Conservation (phyloP, 2,888 invertebrate species). For the Villa cingulata region DNA sequence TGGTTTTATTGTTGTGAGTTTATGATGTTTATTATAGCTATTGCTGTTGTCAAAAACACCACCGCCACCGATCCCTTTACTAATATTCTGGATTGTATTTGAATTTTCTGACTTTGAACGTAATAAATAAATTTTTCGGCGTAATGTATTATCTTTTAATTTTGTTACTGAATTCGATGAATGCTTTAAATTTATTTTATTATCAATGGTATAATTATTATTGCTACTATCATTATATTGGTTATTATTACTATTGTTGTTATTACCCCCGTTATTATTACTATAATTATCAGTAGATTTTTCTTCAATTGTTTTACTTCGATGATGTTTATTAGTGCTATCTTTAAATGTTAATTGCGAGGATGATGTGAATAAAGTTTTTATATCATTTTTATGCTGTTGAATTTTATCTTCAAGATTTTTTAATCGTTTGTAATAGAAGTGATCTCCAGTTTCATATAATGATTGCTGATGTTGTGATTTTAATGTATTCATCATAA, state of each 20-base stretch:
- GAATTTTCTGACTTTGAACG: conserved; percentile 4
- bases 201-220: background rate
- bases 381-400: conserved; percentile 25
- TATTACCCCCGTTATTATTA: background rate
- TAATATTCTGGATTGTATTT: background rate
- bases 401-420: conserved; percentile 25
- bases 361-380: conserved; percentile 16
- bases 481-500: too few relatives aligned
- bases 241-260: background rate
- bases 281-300: too few relatives aligned
- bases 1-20: background rate
- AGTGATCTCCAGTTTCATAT: conserved; percentile 15
- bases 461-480: background rate
- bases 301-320: too few relatives aligned
- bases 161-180: background rate
- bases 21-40: too few relatives aligned
- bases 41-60: too few relatives aligned
- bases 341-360: background rate
- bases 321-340: too few relatives aligned
- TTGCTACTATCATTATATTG: background rate
- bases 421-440: conserved; percentile 22
- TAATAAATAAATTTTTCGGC: background rate
- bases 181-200: background rate
- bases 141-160: background rate
- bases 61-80: too few relatives aligned